phyloP scores from a whole-genome alignment of 2,888 invertebrate species.

The Argyresthia goedartella region DNA sequence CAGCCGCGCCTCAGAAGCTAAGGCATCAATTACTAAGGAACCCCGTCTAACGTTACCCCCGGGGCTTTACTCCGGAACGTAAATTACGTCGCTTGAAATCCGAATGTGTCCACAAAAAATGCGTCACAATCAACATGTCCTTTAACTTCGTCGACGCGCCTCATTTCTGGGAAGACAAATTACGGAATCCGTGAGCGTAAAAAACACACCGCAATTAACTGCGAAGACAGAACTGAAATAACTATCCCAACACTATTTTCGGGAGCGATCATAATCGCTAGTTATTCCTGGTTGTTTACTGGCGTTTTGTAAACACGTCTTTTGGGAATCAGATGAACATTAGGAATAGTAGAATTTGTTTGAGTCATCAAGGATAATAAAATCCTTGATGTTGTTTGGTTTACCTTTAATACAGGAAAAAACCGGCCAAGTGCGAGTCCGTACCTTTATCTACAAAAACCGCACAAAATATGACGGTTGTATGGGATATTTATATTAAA shows the following conservation, averaged over 20 bases:
- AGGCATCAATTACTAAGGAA: conserved; percentile 58
- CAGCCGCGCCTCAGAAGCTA: conserved; percentile 60
- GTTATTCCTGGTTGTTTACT: conserved; percentile 52
- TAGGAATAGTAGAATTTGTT: too few relatives aligned
- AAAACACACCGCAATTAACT: conserved; percentile 68
- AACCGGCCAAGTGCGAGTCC: too few relatives aligned
- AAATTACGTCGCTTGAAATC: conserved; percentile 61
- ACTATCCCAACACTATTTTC: conserved; percentile 41
- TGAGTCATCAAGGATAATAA: too few relatives aligned
- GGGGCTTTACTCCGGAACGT: conserved; percentile 60
- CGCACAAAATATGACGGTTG: too few relatives aligned
- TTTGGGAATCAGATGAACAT: conserved; percentile 13
- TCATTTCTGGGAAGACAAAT: conserved; percentile 71
- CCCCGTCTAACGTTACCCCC: conserved; percentile 64
- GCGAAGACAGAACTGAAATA: conserved; percentile 33
- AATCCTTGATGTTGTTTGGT: too few relatives aligned
- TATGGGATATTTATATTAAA: too few relatives aligned
- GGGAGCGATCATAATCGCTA: conserved; percentile 52
- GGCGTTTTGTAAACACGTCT: conserved; percentile 38
- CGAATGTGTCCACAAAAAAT: conserved; percentile 46
- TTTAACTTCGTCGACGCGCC: conserved; percentile 66
- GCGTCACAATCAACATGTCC: conserved; percentile 48
- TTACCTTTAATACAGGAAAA: too few relatives aligned
- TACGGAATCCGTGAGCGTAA: conserved; percentile 57
- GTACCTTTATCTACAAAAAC: too few relatives aligned